Conservation (phyloP, 2,113 vertebrate genomes). For the Suricata suricatta region DNA sequence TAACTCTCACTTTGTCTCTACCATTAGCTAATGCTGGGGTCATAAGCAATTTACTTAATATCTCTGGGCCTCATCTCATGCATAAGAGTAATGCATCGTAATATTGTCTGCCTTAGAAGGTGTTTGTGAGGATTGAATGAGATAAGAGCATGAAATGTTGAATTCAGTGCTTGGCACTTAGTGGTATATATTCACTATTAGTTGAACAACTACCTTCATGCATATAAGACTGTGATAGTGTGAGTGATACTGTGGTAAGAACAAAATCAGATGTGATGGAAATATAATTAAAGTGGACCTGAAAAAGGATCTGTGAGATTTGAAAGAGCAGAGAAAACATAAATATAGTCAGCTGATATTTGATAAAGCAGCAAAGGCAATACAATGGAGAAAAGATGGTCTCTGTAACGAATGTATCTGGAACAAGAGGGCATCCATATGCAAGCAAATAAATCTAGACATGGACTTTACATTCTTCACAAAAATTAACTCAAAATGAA, state of each 20-base stretch:
- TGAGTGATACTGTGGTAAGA: not conserved
- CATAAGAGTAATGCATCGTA: not conserved
- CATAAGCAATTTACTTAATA: not conserved
- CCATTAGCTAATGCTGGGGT: not conserved
- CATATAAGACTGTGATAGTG: not conserved
- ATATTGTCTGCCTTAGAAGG: not conserved
- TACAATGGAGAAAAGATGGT: not conserved
- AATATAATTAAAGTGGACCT: not conserved
- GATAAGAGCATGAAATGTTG: not conserved
- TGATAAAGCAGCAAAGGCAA: not conserved
- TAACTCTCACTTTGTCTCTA: not conserved
- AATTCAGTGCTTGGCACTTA: not conserved
- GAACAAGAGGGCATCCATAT: not conserved
- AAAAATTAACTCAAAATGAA: not conserved
- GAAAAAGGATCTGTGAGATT: not conserved
- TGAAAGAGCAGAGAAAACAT: not conserved
- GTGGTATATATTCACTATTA: not conserved
- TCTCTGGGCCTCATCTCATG: not conserved
- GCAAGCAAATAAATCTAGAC: not conserved
- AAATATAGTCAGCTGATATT: not conserved
- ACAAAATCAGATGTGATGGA: not conserved
- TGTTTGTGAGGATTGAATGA: not conserved
- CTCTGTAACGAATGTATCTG: not conserved
- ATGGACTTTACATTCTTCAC: not conserved
- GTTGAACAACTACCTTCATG: not conserved